Base-by-base conservation (phyloP, 2,797 vertebrate genomes). In the Acanthurus lineatus region DNA sequence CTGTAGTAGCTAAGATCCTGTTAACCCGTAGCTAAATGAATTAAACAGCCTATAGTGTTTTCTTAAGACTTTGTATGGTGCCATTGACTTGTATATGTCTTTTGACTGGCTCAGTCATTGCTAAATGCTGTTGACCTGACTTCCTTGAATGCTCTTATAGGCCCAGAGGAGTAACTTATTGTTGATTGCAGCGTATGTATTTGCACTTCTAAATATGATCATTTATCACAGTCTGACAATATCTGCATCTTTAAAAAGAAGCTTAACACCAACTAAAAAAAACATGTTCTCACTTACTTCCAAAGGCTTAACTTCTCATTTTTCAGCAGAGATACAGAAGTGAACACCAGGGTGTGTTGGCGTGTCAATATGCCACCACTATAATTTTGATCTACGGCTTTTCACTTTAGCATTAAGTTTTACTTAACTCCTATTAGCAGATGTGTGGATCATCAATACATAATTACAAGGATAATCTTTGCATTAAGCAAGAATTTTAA, bases 21-120 rank as follows among this genome's bases (percentile, higher is more conserved):
- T 73, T 57, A 73, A 12, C 28, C 14, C 22, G 25, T 12, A 28
- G n/a, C 9, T 65, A 14, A 56, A 61, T 52, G 14, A 63, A 56
- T 53, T 45, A 4, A 47, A 62, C 20, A 45, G 53, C n/a, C 38
- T 45, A n/a, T 12, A 32, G 22, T 20, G 12, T 9, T 62, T 42
- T 49, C 48, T 63, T 19, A 48, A 32, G 45, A 6, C 10, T n/a
- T 40, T 48, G 28, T 15, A 12, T 17, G 59, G 25, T 38, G 60
- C 52, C 52, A 40, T 12, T 40, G 63, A 40, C 22, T 47, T 62
- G 20, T 0, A 19, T 11, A 49, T 49, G 19, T 52, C 15, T 38
- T 25, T 11, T 20, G 40, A 6, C 8, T 22, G 15, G 44, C n/a
- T 60, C 10, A 52, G 35, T 44, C 48, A 42, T 19, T 25, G 22